Evolutionary conservation across 2,113 vertebrate genomes (phyloP).

Genomic region (Phoxinus phoxinus): DNA sequence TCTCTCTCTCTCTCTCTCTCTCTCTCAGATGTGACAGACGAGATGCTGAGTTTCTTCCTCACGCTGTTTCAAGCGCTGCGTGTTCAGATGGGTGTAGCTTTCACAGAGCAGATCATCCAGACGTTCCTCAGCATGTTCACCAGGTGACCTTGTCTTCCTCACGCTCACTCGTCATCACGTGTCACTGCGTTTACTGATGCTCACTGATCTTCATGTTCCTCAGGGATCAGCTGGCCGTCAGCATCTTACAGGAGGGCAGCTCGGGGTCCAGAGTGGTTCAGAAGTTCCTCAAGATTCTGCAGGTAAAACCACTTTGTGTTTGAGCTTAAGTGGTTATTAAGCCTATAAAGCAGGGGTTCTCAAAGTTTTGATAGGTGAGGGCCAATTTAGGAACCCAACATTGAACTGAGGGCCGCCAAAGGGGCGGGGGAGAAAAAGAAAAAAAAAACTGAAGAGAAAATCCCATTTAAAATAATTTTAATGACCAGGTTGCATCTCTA

Average conservation of each 20-base stretch:
- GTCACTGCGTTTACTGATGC: neutral
- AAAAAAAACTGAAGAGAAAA: too few species aligned
- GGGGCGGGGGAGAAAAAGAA: too few species aligned
- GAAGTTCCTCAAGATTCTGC: conserved; percentile 97
- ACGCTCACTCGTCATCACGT: neutral
- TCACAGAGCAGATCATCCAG: conserved; percentile 97
- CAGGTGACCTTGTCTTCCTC: conserved; percentile 76
- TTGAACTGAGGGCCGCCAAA: too few species aligned
- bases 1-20: neutral
- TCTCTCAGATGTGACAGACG: conserved; percentile 90
- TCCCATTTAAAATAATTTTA: too few species aligned
- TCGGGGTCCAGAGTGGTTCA: conserved; percentile 94
- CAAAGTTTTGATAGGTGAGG: too few species aligned
- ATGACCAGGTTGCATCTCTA: too few species aligned
- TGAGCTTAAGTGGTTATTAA: neutral
- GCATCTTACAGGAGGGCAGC: conserved; percentile 95
- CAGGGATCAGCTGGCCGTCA: conserved; percentile 95
- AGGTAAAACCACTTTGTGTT: conserved; percentile 70
- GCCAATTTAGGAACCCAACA: too few species aligned
- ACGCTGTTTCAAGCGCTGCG: conserved; percentile 94
- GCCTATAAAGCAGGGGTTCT: too few species aligned
- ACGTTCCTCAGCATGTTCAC: conserved; percentile 99
- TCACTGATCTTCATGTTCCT: neutral
- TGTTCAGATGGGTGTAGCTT: conserved; percentile 97
- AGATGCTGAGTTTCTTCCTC: conserved; percentile 98